phyloP scores from a whole-genome alignment of 2,797 vertebrate species.

The Echiichthys vipera region DNA sequence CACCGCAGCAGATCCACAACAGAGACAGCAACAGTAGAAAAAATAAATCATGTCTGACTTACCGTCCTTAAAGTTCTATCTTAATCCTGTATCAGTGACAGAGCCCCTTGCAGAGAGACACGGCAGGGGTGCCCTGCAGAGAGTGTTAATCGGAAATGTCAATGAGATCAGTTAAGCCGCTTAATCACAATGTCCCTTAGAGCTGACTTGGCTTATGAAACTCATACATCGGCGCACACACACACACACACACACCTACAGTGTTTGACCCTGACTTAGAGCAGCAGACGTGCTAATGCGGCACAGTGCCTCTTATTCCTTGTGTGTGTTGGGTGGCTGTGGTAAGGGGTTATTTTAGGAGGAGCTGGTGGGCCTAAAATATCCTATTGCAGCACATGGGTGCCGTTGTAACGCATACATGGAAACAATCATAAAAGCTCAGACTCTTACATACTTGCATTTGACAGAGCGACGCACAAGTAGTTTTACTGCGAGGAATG shows the following conservation, averaged over 20 bases:
- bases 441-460: neutral
- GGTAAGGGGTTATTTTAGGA: constrained; percentile 79
- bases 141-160: constrained; percentile 61
- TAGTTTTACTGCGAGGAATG: neutral
- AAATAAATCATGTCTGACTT: constrained; percentile 36
- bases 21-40: neutral
- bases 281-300: constrained; percentile 46
- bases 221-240: constrained; percentile 3
- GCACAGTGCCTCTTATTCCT: constrained; percentile 16
- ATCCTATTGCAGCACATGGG: constrained; percentile 72
- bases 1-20: neutral
- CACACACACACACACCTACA: constrained; percentile 22
- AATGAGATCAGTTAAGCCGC: constrained; percentile 71
- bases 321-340: constrained; percentile 29
- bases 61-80: constrained; percentile 42
- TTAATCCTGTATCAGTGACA: constrained; percentile 46
- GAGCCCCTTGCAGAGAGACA: neutral
- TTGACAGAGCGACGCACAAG: neutral
- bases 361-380: constrained; percentile 60
- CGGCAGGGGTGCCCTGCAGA: constrained; percentile 20
- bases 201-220: constrained; percentile 35
- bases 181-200: constrained; percentile 48
- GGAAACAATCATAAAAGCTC: constrained; percentile 49
- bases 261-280: constrained; percentile 38
- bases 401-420: constrained; percentile 18